Evolutionary conservation across 2,797 vertebrate genomes (phyloP), one percentile per base, ranked within the genome.

Genomic region (Prunella strophiata): DNA sequence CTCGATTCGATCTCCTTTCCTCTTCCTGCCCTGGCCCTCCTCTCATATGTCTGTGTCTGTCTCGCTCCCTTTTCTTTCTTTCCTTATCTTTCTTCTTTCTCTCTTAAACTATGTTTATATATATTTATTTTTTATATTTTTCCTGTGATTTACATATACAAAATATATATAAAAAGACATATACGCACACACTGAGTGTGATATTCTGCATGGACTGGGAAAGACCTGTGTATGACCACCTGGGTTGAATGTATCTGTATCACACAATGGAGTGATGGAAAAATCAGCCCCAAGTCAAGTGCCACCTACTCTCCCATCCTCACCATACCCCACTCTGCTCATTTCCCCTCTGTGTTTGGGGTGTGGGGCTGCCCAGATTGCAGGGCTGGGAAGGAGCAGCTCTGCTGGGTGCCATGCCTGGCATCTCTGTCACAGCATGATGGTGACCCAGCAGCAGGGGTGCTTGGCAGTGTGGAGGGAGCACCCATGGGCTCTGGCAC

Each of bases 291-390:
- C 30, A 22, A 48, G 45, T 17, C 48, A 26, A 61, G 25, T 47
- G 36, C 21, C 18, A 61, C 34, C 48, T 38, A 21, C 16, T 34
- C 38, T 77, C 18, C 57, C 9, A 0, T 58, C 34, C 36, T 70
- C 52, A 29, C 52, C 45, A 9, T 22, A 27, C 6, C 5, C 48
- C 0, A 2, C 8, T 55, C 32, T 3, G 2, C 47, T 73, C 2
- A 1, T 66, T 57, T 90, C 25, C n/a, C 26, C 38, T 23, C 26
- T 2, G 2, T 42, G 5, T 26, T 2, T 10, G 30, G 21, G 14
- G 5, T 36, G 43, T 89, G 78, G 43, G 59, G 16, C 40, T 20
- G 22, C 20, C 2, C 45, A 20, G 65, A 27, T 23, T 22, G 1
- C 23, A 62, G 27, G 20, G 14, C 1, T 58, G 65, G 25, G 65